Evolutionary conservation across 2,797 vertebrate species (phyloP).

Genomic region (Balearica regulorum): DNA sequence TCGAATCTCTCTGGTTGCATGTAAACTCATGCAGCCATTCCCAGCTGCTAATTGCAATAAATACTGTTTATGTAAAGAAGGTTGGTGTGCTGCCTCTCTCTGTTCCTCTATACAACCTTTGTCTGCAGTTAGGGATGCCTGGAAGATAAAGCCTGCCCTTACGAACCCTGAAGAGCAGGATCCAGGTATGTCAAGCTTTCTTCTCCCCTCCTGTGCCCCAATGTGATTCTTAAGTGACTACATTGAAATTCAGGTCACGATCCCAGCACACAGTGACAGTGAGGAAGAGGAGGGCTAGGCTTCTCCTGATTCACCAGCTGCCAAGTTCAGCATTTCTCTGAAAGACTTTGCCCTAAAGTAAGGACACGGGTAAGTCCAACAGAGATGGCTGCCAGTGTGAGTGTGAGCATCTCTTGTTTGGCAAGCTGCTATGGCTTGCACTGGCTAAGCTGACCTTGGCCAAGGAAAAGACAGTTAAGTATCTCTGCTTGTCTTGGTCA

Average conservation of each 20-base stretch:
- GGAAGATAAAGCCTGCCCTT: not conserved
- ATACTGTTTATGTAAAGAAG: not conserved
- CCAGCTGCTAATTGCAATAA: not conserved
- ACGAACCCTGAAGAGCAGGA: not conserved
- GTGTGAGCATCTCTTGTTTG: not conserved
- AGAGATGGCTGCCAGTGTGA: not conserved
- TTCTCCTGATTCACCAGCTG: not conserved
- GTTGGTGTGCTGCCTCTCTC: not conserved
- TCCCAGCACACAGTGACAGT: not conserved
- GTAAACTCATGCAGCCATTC: not conserved
- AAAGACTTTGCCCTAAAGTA: not conserved
- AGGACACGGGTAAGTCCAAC: rapidly evolving
- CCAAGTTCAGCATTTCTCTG: not conserved
- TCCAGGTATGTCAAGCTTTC: not conserved
- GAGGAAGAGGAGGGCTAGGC: not conserved
- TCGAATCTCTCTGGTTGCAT: not conserved
- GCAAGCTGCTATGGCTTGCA: not conserved
- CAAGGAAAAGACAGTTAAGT: not conserved
- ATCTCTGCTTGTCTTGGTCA: not conserved
- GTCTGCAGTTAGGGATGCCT: not conserved
- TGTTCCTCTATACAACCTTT: not conserved
- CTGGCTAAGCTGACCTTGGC: not conserved
- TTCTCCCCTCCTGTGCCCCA: not conserved
- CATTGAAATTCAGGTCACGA: not conserved
- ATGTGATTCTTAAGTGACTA: not conserved